These are phyloP conservation scores for Tetraneura akinire DNA, from an alignment of 1,140 invertebrate species.

Conservation along the genomic window DNA sequence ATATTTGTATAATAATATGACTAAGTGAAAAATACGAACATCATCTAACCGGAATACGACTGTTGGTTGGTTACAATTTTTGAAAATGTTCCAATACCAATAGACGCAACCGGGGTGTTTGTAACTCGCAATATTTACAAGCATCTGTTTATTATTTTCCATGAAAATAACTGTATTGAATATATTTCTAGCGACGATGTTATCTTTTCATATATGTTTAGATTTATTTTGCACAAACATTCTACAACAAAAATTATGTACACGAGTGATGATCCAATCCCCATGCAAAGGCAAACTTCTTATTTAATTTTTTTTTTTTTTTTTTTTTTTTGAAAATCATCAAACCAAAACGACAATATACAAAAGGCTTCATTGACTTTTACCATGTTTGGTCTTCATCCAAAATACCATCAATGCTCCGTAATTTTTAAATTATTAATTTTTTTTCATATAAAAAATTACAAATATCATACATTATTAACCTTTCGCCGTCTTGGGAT, in stretches of 20 bases:
- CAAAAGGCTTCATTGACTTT: constrained; percentile 48
- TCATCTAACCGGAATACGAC: constrained; percentile 46
- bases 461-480: constrained; percentile 58
- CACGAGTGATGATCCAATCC: constrained; percentile 51
- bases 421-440: constrained; percentile 9
- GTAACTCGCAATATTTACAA: constrained; percentile 50
- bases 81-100: constrained; percentile 45
- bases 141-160: constrained; percentile 46
- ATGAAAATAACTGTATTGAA: constrained; percentile 46
- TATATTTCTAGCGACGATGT: constrained; percentile 51
- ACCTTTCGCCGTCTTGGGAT: constrained; percentile 80
- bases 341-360: constrained; percentile 51
- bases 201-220: constrained; percentile 39
- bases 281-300: constrained; percentile 50
- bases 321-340: constrained; percentile 46
- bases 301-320: no score
- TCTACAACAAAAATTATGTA: constrained; percentile 52
- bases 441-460: constrained; percentile 17
- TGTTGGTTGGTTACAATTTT: constrained; percentile 36
- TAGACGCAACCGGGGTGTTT: constrained; percentile 46
- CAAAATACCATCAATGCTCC: constrained; percentile 45
- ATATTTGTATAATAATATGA: constrained; percentile 25
- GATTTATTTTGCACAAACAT: constrained; percentile 49
- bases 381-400: constrained; percentile 51
- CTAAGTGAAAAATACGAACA: constrained; percentile 47